Evolutionary conservation across 1,140 invertebrate species (phyloP).

Genomic region (Kradibia gibbosae): DNA sequence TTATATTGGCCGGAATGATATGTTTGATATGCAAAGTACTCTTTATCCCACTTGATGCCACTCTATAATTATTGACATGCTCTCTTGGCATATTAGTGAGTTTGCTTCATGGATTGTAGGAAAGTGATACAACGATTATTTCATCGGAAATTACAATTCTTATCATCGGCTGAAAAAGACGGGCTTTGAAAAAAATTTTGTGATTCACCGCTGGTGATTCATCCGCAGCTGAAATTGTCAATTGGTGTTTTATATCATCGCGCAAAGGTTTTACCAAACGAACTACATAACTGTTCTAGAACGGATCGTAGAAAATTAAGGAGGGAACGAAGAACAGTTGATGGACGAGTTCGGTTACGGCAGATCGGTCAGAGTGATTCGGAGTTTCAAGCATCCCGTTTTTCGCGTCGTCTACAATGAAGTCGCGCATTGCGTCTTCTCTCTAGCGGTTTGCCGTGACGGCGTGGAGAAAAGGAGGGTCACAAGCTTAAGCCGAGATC

Average conservation of each 20-base stretch:
- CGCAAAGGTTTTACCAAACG: constrained; percentile 2
- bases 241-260: constrained; percentile 6
- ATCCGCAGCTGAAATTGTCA: constrained; percentile 4
- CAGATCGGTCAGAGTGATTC: not conserved
- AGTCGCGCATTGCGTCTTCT: not conserved
- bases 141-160: constrained; percentile 23
- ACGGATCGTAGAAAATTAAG: constrained; percentile 14
- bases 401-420: not conserved
- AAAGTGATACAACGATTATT: constrained; percentile 15
- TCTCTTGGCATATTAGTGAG: not conserved
- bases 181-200: constrained; percentile 14
- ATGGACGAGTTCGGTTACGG: too few species aligned
- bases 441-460: not conserved
- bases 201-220: constrained; percentile 18
- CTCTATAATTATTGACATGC: too few species aligned
- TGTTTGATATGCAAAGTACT: too few species aligned
- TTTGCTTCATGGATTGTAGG: not conserved
- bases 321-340: not conserved
- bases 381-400: not conserved
- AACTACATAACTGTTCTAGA: not conserved
- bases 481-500: not conserved
- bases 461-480: not conserved
- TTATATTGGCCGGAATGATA: too few species aligned
- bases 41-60: too few species aligned
- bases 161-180: constrained; percentile 16